Percentiles rank a stretch among this genome's conserved stretches.
phyloP scores from a whole-genome alignment of 2,888 invertebrate genomes.

The Pristionchus japonicus region DNA sequence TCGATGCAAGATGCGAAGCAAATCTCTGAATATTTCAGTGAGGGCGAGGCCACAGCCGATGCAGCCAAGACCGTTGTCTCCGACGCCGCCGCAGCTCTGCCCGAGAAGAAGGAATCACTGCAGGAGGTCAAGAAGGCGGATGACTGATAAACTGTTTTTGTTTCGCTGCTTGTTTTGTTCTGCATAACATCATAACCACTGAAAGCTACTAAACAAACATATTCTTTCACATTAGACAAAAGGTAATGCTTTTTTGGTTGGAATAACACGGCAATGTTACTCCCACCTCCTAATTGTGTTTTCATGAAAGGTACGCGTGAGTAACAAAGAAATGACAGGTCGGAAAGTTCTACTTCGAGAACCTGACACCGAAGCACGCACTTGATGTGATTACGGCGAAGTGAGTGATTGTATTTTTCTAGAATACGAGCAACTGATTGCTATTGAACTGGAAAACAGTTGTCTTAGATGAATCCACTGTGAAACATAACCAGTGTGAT shows the following conservation, averaged over 20 bases:
- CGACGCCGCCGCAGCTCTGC: neutral
- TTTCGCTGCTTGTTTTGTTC: neutral
- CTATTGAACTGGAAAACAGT: too few relatives aligned
- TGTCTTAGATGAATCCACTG: too few relatives aligned
- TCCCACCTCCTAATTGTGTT: too few relatives aligned
- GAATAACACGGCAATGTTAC: too few relatives aligned
- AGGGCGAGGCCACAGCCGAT: constrained; percentile 20
- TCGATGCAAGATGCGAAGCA: neutral
- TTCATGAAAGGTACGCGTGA: too few relatives aligned
- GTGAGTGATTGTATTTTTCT: neutral
- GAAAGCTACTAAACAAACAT: too few relatives aligned
- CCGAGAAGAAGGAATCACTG: neutral
- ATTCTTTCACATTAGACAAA: too few relatives aligned
- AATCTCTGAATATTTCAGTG: constrained; percentile 2
- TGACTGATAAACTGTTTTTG: constrained; percentile 22
- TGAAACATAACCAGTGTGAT: too few relatives aligned
- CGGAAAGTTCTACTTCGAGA: constrained; percentile 26
- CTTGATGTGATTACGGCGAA: constrained; percentile 21
- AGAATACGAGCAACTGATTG: neutral
- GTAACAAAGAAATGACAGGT: neutral
- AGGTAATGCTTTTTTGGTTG: too few relatives aligned
- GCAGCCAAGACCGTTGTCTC: neutral
- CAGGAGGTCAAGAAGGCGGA: neutral
- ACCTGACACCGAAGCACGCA: constrained; percentile 37
- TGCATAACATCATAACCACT: neutral